Evolutionary conservation across 2,113 vertebrate species (phyloP).

Genomic region (Dermatemys mawii): DNA sequence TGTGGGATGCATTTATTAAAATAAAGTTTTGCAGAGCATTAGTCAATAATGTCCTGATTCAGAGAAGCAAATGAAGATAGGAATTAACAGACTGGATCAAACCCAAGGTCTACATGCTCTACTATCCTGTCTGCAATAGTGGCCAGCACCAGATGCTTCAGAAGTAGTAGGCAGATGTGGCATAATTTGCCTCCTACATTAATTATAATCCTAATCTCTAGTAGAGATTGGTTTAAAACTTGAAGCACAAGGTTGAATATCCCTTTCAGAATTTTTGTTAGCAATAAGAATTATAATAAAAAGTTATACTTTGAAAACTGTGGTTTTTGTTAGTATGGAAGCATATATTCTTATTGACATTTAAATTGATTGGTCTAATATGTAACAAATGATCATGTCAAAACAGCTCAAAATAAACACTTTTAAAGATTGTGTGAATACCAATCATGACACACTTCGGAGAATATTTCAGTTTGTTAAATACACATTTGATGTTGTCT

Average conservation of each 20-base stretch:
- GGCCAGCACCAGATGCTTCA: background rate
- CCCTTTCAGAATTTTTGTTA: background rate
- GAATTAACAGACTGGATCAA: background rate
- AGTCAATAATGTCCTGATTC: background rate
- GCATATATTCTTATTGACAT: constrained; percentile 19
- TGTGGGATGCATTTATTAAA: background rate
- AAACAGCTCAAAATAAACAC: background rate
- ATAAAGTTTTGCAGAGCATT: background rate
- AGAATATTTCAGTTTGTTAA: background rate
- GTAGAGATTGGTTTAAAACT: background rate
- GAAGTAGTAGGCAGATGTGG: background rate
- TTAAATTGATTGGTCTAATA: constrained; percentile 42
- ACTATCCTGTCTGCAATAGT: background rate
- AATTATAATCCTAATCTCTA: background rate
- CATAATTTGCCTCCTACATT: background rate
- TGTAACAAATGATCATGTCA: constrained; percentile 11
- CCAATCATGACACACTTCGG: background rate
- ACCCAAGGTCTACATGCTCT: background rate
- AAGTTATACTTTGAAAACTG: background rate
- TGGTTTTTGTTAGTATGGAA: background rate
- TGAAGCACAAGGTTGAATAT: background rate
- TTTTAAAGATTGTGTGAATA: background rate
- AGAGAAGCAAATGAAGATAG: background rate
- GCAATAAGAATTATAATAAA: background rate
- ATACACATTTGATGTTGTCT: background rate